Base-by-base conservation (phyloP, 1,140 invertebrate genomes). In the Tetramorium alpestre region DNA sequence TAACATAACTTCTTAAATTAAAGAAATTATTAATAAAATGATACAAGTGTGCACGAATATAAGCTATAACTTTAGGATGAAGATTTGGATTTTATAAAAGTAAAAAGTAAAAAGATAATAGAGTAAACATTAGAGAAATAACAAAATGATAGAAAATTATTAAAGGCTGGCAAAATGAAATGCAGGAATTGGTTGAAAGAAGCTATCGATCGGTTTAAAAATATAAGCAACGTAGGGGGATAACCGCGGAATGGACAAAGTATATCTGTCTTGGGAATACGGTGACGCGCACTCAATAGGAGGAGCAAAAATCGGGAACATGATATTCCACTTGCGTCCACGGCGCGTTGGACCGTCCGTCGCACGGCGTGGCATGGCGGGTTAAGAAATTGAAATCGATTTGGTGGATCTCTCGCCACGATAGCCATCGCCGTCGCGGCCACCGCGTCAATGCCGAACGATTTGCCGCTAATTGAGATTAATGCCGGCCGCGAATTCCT, bases 401-500 rank as follows among this genome's bases (percentile, higher is more conserved):
- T 90, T 87, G 51, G 54, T 56, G 70, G 47, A 70, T 41, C 56
- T 38, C 8, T 47, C 18, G 47, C 33, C 18, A 10, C 49, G 78
- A 89, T 87, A 69, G 41, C 41, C 41, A 11, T 58, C 38, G 65
- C 54, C 47, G 64, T 28, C 49, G 33, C 67, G 65, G 64, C 38
- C 60, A 72, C 54, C 56, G 44, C 67, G 73, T 38, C 73, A 51
- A 60, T 62, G 64, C 69, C 22, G 77, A n/a, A 62, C 77, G 76
- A 88, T 91, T 84, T 76, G 16, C 60, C 33, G 75, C 85, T 92
- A 91, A 91, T 91, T 91, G 89, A 90, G 90, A 92, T 91, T 92
- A 92, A 91, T 91, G 85, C 58, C 49, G 33, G 13, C 73, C 25
- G 87, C 38, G 69, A 84, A 88, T 92, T 78, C 81, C 33, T 7